Percentiles rank a stretch among this genome's conserved stretches.
Evolutionary conservation across 37 sponge, comb jelly and placozoan genomes (phyloP).

Genomic region (Haliclona indistincta): DNA sequence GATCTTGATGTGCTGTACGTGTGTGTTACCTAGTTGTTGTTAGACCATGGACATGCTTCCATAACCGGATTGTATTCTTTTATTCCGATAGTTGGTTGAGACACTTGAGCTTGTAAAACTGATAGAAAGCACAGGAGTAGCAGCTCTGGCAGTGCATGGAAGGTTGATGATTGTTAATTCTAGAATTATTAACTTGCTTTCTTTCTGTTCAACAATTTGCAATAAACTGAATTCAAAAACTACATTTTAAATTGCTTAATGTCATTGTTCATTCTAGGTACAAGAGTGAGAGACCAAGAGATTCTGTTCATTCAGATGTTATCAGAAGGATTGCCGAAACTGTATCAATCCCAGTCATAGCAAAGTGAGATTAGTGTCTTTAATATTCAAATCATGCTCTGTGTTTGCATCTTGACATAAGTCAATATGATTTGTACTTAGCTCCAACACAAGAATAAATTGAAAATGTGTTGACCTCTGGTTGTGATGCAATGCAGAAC

Average conservation of each 20-base stretch:
- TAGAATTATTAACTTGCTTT: background rate
- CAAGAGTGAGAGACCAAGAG: slow-evolving; percentile 40
- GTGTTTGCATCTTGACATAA: background rate
- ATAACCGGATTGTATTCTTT: background rate
- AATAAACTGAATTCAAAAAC: too few species aligned
- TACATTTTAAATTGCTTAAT: background rate
- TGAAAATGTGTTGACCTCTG: too few species aligned
- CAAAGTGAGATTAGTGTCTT: slow-evolving; percentile 90
- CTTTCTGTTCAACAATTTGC: background rate
- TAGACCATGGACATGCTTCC: background rate
- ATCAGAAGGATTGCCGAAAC: slow-evolving; percentile 61
- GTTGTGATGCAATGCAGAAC: too few species aligned
- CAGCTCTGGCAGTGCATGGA: slow-evolving; percentile 94
- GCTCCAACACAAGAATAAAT: too few species aligned
- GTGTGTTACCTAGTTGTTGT: too few species aligned
- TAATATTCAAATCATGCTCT: too few species aligned
- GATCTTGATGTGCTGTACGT: background rate
- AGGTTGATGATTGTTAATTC: slow-evolving; percentile 50
- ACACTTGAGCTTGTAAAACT: slow-evolving; percentile 83
- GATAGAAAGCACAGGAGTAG: slow-evolving; percentile 94
- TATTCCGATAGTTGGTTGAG: slow-evolving; percentile 54
- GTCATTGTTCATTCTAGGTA: slow-evolving; percentile 6
- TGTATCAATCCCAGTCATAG: slow-evolving; percentile 88
- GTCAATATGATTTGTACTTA: too few species aligned
- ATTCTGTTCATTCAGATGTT: slow-evolving; percentile 82